Conservation (phyloP, 1,140 invertebrate genomes). For the Macrobrachium nipponense region DNA sequence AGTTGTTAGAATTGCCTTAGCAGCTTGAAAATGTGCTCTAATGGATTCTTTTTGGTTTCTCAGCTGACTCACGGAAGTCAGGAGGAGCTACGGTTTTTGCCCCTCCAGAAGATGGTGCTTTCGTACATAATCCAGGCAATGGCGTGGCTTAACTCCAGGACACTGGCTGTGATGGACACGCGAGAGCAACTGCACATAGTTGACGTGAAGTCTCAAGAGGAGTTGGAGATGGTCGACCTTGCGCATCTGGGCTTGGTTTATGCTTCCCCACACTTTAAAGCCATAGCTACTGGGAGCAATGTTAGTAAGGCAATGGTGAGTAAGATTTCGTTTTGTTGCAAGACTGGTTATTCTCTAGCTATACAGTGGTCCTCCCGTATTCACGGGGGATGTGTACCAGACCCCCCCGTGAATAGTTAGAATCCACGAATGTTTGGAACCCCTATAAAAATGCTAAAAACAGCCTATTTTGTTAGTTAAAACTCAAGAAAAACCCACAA, state of each 20-base stretch:
- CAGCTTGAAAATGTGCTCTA: background rate
- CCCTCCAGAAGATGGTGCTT: constrained; percentile 78
- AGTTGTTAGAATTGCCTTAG: no score
- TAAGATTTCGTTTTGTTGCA: background rate
- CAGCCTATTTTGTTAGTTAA: no score
- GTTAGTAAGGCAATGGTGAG: constrained; percentile 79
- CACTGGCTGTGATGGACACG: constrained; percentile 86
- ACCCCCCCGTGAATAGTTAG: no score
- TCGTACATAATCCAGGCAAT: constrained; percentile 79
- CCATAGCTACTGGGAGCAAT: constrained; percentile 77
- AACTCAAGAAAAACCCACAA: no score
- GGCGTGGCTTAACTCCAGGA: constrained; percentile 89
- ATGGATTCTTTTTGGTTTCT: constrained; percentile 26
- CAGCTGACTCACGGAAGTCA: constrained; percentile 64
- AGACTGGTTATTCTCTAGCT: background rate
- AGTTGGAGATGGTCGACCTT: constrained; percentile 85
- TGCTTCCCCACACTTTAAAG: constrained; percentile 92
- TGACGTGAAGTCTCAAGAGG: constrained; percentile 88
- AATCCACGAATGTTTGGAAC: no score
- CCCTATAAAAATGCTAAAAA: no score
- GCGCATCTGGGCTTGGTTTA: constrained; percentile 89
- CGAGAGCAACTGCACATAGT: constrained; percentile 88
- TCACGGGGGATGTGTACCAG: no score
- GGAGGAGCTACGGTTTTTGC: constrained; percentile 74
- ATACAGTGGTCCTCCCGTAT: no score